These are phyloP conservation scores for Columba janthina DNA, from an alignment of 2,113 vertebrate genomes.

Conservation along the genomic window DNA sequence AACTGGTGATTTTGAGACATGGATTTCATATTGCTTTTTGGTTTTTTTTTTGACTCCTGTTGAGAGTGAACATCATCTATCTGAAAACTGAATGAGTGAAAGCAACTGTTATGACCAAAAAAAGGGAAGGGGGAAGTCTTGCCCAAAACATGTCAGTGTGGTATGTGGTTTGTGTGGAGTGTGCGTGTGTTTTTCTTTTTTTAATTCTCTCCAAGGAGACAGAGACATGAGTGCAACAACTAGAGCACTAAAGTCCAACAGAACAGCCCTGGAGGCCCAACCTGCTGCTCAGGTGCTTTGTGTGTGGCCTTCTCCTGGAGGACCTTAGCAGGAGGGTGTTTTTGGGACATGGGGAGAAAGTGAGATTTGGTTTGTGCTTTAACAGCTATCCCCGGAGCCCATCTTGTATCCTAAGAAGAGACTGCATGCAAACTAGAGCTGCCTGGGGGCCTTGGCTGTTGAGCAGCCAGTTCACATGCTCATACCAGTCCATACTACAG, in stretches of 20 bases:
- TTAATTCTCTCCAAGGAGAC: not conserved
- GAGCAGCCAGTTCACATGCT: not conserved
- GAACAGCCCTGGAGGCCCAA: not conserved
- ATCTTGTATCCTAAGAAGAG: not conserved
- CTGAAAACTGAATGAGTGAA: not conserved
- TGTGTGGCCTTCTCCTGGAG: not conserved
- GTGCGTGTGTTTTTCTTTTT: not conserved
- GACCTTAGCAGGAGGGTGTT: not conserved
- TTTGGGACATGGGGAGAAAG: not conserved
- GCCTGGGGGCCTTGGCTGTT: accelerated
- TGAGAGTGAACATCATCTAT: not conserved
- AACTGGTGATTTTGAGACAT: not conserved
- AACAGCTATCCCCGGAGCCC: not conserved
- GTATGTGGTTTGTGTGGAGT: not conserved
- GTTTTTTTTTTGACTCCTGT: not conserved
- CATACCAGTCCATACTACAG: too few relatives aligned
- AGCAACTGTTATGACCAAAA: not conserved
- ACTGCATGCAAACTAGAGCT: not conserved
- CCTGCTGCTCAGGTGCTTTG: not conserved
- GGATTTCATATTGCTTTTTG: not conserved
- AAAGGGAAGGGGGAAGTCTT: accelerated
- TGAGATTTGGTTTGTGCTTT: not conserved
- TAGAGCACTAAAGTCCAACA: not conserved
- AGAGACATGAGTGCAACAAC: not conserved
- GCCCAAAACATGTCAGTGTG: not conserved